Conservation (phyloP, 2,888 invertebrate genomes). For the Chouioia cunea region DNA sequence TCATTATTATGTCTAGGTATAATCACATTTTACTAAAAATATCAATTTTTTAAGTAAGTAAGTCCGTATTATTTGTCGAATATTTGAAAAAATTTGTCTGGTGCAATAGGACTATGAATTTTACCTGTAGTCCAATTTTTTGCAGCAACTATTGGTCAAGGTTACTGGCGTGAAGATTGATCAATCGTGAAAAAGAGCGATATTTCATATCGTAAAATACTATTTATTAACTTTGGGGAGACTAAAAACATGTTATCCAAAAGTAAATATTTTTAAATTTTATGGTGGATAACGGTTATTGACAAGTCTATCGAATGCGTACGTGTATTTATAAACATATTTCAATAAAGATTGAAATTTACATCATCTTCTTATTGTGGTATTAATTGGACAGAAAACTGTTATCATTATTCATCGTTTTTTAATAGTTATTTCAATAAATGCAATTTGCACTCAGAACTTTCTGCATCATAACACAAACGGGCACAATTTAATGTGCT, state of each 20-base stretch:
- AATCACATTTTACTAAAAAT: too few species aligned
- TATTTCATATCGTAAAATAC: conserved; percentile 6
- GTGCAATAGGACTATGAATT: conserved; percentile 6
- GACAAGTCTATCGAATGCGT: conserved; percentile 10
- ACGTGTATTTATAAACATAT: conserved; percentile 18
- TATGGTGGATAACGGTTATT: conserved; percentile 31
- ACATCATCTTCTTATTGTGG: conserved; percentile 23
- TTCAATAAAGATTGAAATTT: conserved; percentile 34
- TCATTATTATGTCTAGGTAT: too few species aligned
- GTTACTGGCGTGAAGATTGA: not conserved
- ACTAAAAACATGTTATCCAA: not conserved
- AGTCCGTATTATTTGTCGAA: too few species aligned
- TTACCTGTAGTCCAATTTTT: conserved; percentile 14
- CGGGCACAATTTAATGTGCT: too few species aligned
- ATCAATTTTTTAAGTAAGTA: too few species aligned
- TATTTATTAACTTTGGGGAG: conserved; percentile 2
- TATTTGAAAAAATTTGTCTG: not conserved
- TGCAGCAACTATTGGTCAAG: not conserved
- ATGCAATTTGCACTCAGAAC: too few species aligned
- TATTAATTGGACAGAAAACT: not conserved
- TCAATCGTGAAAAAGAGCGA: not conserved
- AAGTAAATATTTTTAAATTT: conserved; percentile 12
- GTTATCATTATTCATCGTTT: too few species aligned
- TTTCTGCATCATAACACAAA: too few species aligned
- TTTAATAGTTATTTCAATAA: too few species aligned